phyloP scores from a whole-genome alignment of 2,113 vertebrate genomes.

The Lophochroa leadbeateri region DNA sequence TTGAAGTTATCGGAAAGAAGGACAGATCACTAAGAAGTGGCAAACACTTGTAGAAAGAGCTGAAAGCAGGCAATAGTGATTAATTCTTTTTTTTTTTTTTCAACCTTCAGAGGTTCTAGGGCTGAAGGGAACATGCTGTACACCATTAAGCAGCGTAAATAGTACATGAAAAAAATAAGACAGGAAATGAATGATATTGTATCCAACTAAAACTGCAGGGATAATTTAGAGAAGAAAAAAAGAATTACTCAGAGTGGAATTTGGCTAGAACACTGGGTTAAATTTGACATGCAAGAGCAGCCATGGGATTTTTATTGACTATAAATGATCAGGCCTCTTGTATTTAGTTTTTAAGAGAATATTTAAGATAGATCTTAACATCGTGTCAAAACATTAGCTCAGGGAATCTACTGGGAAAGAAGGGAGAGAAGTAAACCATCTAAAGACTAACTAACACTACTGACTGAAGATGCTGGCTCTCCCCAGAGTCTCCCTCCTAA shows the following conservation, averaged over 20 bases:
- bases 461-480: neutral
- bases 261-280: slow-evolving; percentile 63
- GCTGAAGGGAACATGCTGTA: slow-evolving; percentile 68
- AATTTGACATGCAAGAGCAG: slow-evolving; percentile 55
- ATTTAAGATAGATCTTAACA: slow-evolving; percentile 29
- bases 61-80: slow-evolving; percentile 39
- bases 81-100: slow-evolving; percentile 1
- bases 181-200: slow-evolving; percentile 61
- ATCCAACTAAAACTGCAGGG: slow-evolving; percentile 70
- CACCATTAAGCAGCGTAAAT: slow-evolving; percentile 62
- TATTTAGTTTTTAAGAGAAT: slow-evolving; percentile 5
- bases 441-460: neutral
- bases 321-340: slow-evolving; percentile 38
- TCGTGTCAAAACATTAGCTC: neutral
- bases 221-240: slow-evolving; percentile 64
- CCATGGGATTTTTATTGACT: slow-evolving; percentile 59
- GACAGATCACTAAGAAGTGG: neutral
- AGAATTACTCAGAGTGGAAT: slow-evolving; percentile 69
- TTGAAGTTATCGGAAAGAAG: neutral
- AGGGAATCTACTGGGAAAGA: neutral
- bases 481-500: neutral
- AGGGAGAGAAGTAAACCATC: neutral
- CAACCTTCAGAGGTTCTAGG: slow-evolving; percentile 28
- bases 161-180: slow-evolving; percentile 64
- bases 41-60: slow-evolving; percentile 3